Evolutionary conservation across 2,888 invertebrate species (phyloP), one percentile per base, ranked within the genome.

Genomic region (Acholoe squamosa): DNA sequence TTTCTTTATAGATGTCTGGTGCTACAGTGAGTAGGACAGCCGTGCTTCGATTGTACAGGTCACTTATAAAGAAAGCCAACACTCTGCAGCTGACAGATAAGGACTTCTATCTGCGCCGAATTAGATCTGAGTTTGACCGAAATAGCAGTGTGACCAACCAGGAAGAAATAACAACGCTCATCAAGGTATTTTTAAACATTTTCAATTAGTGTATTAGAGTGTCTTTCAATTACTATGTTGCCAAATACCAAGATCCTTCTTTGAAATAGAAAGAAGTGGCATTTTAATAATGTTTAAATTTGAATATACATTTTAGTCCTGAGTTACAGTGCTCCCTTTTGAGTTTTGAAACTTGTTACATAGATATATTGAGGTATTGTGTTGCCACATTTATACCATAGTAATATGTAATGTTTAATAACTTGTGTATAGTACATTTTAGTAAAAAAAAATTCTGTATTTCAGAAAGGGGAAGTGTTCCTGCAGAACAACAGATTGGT

Each of bases 41-140:
- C 0, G 86, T 54, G 0, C 52, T 54, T 0, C 56, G 25, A 31
- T 54, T 86, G 54, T 86, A 86, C 56, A 52, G 7, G 5, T 0
- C 86, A 10, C n/a, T 86, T 25, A 16, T 86, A 7, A 3, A 52
- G 86, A 86, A 86, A 31, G 86, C 22, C 28, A 25, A n/a, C n/a
- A 54, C 54, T 1, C 86, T 86, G 86, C 54, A 54, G 31, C 54
- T 86, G 14, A 86, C 86, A 3, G 86, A 86, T 54, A 86, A 54
- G 52, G 52, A 54, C 12, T 86, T 31, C 31, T 86, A 31, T 25
- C 22, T 25, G 14, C 19, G 54, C 14, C 0, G 86, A n/a, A 54
- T 86, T 19, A 51, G 86, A 12, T 0, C 28, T 7, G 86, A 86
- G 54, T 86, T 86, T 86, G 86, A 86, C 22, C 10, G 56, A n/a